These are phyloP conservation scores for Yponomeuta sedellus DNA, from an alignment of 2,888 invertebrate species.

Conservation along the genomic window DNA sequence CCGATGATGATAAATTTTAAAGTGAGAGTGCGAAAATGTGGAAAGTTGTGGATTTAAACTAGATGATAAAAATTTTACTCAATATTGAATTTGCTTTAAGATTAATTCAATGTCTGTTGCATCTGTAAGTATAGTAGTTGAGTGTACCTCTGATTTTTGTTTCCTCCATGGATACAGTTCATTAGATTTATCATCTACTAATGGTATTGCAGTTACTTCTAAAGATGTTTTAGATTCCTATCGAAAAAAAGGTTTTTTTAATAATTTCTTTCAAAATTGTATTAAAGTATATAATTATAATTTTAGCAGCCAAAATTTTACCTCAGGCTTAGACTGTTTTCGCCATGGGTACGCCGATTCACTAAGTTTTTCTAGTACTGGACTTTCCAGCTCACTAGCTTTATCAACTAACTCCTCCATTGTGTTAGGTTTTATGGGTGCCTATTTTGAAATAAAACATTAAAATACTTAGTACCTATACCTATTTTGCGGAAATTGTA, in stretches of 20 bases:
- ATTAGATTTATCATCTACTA: not conserved
- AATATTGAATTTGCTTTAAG: not conserved
- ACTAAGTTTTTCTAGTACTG: not conserved
- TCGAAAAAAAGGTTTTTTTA: not conserved
- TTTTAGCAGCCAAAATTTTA: constrained; percentile 18
- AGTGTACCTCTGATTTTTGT: not conserved
- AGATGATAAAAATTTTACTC: not conserved
- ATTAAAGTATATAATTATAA: not conserved
- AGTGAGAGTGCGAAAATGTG: constrained; percentile 1
- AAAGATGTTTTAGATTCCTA: not conserved
- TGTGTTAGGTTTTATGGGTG: not conserved
- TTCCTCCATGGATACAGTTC: not conserved
- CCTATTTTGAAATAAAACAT: not conserved
- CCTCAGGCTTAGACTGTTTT: constrained; percentile 26
- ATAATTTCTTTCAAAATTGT: not conserved
- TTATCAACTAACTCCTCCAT: not conserved
- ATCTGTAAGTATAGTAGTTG: not conserved
- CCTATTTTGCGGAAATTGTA: not conserved
- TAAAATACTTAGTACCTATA: no score
- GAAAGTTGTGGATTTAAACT: not conserved
- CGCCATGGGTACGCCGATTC: constrained; percentile 16
- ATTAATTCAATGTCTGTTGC: not conserved
- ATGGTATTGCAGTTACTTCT: not conserved
- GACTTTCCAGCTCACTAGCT: not conserved
- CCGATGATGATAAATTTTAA: not conserved